Evolutionary conservation across 1,140 invertebrate species (phyloP), one percentile per base, ranked within the genome.

Genomic region (Stegodyphus dumicola): DNA sequence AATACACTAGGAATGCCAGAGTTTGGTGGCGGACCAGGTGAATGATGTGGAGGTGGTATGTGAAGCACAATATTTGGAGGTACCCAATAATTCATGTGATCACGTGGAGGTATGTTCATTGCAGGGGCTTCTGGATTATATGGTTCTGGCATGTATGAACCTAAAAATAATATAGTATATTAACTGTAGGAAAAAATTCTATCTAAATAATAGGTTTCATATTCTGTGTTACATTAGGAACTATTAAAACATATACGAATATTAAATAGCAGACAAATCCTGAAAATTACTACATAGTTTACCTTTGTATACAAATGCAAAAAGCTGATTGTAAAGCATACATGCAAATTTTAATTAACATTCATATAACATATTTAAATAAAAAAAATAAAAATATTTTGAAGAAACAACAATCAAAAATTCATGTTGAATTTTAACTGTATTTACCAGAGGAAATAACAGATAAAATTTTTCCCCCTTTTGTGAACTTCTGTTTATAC

Each of bases 51-150:
- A 53, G 90, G 73, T 60, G 87, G n/a, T 60, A 60, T 9, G 49
- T 56, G 87, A 33, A 33, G 33, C 33, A 33, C 33, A 33, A 33
- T 33, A 33, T 33, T 33, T 18, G 89, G 15, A 13, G 90, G 88
- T 56, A 87, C 56, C 91, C 90, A 69, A 69, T 76, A 76, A 89
- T 33, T 89, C 92, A 92, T 92, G 11, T 90, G 89, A 87, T 86
- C 92, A n/a, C 87, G 69, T 71, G 88, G 80, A 66, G 87, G 87
- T 33, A 33, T 33, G 33, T 88, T 88, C 69, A 97, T 95, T 87
- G 94, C 94, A 6, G 96, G 96, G 5, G 95, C 94, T 89, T 96
- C 95, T 5, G 96, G 96, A 92, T 97, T 97, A 89, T 97, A 97
- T 87, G 89, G 89, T 77, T 91, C 91, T 64, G 96, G 88, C 15